Evolutionary conservation across 35 echinoderm and acorn worm species (phyloP).

Genomic region (Eucidaris tribuloides): DNA sequence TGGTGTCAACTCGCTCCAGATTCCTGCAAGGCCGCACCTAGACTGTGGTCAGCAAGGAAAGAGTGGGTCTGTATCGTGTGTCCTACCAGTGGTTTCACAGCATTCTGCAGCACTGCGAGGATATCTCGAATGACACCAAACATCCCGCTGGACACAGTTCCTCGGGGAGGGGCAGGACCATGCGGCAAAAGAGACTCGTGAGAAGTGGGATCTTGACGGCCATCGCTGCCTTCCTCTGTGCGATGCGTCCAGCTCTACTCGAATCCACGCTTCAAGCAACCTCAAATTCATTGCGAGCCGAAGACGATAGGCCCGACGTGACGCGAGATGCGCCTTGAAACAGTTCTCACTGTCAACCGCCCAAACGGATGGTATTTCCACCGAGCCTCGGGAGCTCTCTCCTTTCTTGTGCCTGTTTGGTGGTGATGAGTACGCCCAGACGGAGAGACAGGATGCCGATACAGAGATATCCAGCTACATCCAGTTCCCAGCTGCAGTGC

Average conservation of each 20-base stretch:
- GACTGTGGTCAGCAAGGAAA: constrained; percentile 15
- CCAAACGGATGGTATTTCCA: not conserved
- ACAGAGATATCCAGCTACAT: constrained; percentile 9
- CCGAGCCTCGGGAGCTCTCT: not conserved
- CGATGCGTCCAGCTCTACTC: constrained; percentile 10
- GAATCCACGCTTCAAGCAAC: constrained; percentile 22
- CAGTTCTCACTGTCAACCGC: too few relatives aligned
- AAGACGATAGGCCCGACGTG: constrained; percentile 1
- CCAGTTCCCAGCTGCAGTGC: not conserved
- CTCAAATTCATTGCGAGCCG: constrained; percentile 20
- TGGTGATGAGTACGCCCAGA: not conserved
- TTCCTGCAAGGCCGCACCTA: constrained; percentile 13
- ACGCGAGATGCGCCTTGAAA: too few relatives aligned
- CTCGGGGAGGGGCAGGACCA: constrained; percentile 25
- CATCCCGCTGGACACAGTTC: not conserved
- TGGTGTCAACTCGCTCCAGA: not conserved
- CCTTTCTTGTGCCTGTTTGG: constrained; percentile 28
- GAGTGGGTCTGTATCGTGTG: constrained; percentile 10
- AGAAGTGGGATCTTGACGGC: constrained; percentile 14
- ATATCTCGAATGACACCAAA: not conserved
- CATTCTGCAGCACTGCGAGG: constrained; percentile 19
- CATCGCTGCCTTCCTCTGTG: not conserved
- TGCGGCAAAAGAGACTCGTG: not conserved
- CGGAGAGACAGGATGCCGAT: not conserved
- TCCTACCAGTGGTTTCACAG: constrained; percentile 22